Conservation (phyloP, 2,888 invertebrate genomes). For the Caenorhabditis virilis region DNA sequence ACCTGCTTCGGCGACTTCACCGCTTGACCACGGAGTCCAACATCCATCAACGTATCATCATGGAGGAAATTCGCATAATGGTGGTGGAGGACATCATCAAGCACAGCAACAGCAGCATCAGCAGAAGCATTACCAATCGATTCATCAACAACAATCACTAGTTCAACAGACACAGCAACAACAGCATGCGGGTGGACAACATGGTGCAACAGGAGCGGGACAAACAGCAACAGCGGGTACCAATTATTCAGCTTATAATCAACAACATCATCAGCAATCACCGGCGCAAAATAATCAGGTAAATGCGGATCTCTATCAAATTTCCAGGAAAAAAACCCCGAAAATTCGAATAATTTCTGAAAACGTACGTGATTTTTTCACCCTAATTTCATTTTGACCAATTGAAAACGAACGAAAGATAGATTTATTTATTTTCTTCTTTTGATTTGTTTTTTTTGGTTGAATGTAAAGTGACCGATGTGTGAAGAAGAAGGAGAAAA, state of each 20-base stretch:
- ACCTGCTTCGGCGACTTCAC: conserved; percentile 1
- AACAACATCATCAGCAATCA: background rate
- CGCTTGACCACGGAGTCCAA: background rate
- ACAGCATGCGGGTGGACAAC: background rate
- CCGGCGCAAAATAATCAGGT: no score
- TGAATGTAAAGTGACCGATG: no score
- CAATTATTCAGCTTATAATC: conserved; percentile 1
- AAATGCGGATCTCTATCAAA: no score
- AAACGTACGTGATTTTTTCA: no score
- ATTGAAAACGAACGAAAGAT: no score
- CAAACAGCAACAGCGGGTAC: conserved; percentile 4
- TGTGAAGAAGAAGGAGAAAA: no score
- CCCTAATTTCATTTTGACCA: no score
- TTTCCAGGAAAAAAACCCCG: no score
- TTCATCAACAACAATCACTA: conserved; percentile 1
- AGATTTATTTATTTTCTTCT: no score
- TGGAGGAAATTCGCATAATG: background rate
- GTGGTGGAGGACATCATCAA: conserved; percentile 2
- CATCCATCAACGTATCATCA: background rate
- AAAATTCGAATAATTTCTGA: no score
- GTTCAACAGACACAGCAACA: conserved; percentile 8
- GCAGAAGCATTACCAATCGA: conserved; percentile 5
- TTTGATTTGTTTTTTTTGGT: no score
- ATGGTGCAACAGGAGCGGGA: conserved; percentile 11
- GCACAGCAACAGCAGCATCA: conserved; percentile 6